Base-by-base conservation (phyloP, 1,140 invertebrate genomes). In the Pogonus chalceus region DNA sequence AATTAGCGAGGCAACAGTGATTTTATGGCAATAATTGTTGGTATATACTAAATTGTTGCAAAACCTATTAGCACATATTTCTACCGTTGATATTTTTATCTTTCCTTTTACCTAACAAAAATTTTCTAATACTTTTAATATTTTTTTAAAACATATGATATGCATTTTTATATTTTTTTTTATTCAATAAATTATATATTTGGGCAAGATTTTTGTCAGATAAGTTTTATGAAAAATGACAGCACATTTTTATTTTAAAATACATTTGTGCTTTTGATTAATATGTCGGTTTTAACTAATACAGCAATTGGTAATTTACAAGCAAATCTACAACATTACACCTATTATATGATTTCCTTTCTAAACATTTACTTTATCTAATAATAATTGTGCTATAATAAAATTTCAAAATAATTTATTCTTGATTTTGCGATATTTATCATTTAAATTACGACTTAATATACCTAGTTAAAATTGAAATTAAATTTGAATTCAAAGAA, bases 181-280 rank as follows among this genome's bases (percentile, higher is more conserved):
- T 31, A 31, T 31, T 31, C 26, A 7, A 14, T 31, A 31, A 31
- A n/a, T n/a, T n/a, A n/a, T n/a, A n/a, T 31, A 31, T 4, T 4
- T 31, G 26, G 26, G 26, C 26, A 31, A 31, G n/a, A n/a, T n/a
- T n/a, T n/a, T n/a, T n/a, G n/a, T n/a, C n/a, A n/a, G n/a, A n/a
- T n/a, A n/a, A 31, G 37, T 43, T 43, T 43, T 43, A 43, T 43
- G 37, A 43, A 43, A 43, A 43, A 43, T 43, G 37, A 43, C 37
- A 43, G 37, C 37, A 43, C 9, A 43, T 18, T 3, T 43, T 10
- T 43, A 18, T 9, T 12, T 12, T 43, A 43, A 31, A 43, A 18
- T 43, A 18, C 9, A 4, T 43, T 43, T 43, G 9, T 43, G 9
- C 18, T 43, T 43, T 12, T 43, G 3, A 31, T 14, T 31, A 31